Percentiles rank a stretch among this genome's conserved stretches.
These are phyloP conservation scores for Autographa pulchrina DNA, from an alignment of 2,888 invertebrate species.

Conservation along the genomic window DNA sequence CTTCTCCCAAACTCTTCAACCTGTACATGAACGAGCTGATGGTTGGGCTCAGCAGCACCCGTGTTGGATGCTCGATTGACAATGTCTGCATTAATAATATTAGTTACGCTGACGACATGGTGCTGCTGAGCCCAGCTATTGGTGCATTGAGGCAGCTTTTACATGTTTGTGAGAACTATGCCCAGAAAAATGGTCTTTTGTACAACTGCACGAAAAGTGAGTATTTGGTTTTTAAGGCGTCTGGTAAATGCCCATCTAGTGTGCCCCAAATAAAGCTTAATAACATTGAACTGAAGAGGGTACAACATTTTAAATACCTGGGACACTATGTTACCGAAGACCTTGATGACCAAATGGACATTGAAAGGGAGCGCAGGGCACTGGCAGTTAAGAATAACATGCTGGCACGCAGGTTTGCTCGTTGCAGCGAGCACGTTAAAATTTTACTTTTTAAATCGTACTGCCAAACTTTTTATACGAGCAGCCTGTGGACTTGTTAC, in stretches of 20 bases:
- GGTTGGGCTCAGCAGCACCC: slow-evolving; percentile 5
- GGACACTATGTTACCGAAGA: no score
- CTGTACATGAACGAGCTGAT: slow-evolving; percentile 2
- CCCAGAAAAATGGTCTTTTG: no score
- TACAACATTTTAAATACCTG: no score
- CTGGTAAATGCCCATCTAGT: neutral
- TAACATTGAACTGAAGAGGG: neutral
- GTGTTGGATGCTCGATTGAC: slow-evolving; percentile 10
- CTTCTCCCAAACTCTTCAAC: slow-evolving; percentile 3
- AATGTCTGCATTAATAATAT: slow-evolving; percentile 10
- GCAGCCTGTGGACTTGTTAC: neutral
- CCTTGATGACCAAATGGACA: no score
- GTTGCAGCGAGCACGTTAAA: neutral
- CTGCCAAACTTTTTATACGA: neutral
- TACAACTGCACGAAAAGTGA: slow-evolving; percentile 3
- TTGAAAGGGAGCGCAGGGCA: no score
- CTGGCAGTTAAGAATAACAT: slow-evolving; percentile 9
- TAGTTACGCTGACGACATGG: slow-evolving; percentile 16
- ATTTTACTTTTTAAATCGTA: slow-evolving; percentile 1
- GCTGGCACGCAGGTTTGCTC: slow-evolving; percentile 12
- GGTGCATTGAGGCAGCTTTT: slow-evolving; percentile 7
- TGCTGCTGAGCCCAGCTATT: slow-evolving; percentile 5
- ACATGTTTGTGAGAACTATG: slow-evolving; percentile 5
- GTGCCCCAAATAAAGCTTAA: neutral
- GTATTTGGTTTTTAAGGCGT: slow-evolving; percentile 11